Evolutionary conservation across 2,797 vertebrate species (phyloP).

Genomic region (Gastrophryne carolinensis): DNA sequence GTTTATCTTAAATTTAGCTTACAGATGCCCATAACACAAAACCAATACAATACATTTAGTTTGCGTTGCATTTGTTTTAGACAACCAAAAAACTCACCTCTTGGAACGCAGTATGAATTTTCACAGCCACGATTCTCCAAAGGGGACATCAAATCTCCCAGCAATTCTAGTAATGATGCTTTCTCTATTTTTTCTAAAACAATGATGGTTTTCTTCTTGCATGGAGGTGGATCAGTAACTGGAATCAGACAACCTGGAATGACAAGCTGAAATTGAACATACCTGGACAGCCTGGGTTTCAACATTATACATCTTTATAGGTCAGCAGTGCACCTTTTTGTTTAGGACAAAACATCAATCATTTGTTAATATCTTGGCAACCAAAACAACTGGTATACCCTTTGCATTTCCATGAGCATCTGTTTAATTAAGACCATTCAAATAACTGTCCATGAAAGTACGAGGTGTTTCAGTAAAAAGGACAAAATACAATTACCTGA

Average conservation of each 20-base stretch:
- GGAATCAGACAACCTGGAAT: slow-evolving; percentile 84
- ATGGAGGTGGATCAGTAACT: slow-evolving; percentile 63
- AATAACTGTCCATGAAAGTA: neutral
- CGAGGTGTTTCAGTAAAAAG: neutral
- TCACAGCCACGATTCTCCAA: slow-evolving; percentile 82
- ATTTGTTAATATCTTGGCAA: too few relatives aligned
- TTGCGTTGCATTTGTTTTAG: too few relatives aligned
- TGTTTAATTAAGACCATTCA: too few relatives aligned
- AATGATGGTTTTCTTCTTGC: slow-evolving; percentile 76
- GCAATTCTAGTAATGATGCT: slow-evolving; percentile 80
- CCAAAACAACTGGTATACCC: too few relatives aligned
- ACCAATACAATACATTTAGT: too few relatives aligned
- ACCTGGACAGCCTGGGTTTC: neutral
- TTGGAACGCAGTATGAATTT: slow-evolving; percentile 71
- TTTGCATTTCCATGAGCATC: too few relatives aligned
- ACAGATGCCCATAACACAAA: too few relatives aligned
- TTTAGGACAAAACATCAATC: too few relatives aligned
- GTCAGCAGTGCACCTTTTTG: neutral
- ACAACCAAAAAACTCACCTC: slow-evolving; percentile 68
- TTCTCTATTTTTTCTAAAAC: slow-evolving; percentile 88
- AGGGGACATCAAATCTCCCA: slow-evolving; percentile 87
- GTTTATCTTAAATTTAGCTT: too few relatives aligned
- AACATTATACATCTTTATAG: neutral
- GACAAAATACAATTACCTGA: slow-evolving; percentile 70
- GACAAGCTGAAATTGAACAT: slow-evolving; percentile 26